Evolutionary conservation across 2,113 vertebrate species (phyloP).

Genomic region (Pantherophis guttatus): DNA sequence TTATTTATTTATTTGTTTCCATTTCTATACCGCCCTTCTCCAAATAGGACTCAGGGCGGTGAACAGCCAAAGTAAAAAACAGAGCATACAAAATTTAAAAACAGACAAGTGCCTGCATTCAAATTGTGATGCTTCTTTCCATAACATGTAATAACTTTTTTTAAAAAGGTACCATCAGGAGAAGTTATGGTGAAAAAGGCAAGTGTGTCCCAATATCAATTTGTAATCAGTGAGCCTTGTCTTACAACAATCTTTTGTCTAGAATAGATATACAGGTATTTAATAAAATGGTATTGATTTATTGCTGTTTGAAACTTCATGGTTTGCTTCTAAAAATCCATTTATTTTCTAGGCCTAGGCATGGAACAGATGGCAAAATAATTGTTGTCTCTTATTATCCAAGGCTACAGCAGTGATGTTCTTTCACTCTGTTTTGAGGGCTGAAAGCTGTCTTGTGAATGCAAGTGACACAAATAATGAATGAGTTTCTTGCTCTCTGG

Average conservation of each 20-base stretch:
- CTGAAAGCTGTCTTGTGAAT: constrained; percentile 74
- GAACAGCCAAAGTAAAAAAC: too few species aligned
- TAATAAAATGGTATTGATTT: constrained; percentile 33
- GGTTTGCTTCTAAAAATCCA: neutral
- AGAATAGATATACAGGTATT: constrained; percentile 10
- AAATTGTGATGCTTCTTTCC: constrained; percentile 1
- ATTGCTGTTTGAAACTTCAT: constrained; percentile 1
- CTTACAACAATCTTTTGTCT: constrained; percentile 2
- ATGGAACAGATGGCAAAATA: constrained; percentile 28
- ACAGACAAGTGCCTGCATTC: neutral
- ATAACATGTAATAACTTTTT: neutral
- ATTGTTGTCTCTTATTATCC: constrained; percentile 33
- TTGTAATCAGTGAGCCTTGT: constrained; percentile 18
- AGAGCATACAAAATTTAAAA: too few species aligned
- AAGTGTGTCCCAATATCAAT: neutral
- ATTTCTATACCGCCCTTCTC: too few species aligned
- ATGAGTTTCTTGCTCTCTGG: constrained; percentile 67
- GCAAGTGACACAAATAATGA: constrained; percentile 67
- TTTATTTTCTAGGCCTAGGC: neutral
- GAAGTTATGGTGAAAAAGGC: constrained; percentile 6
- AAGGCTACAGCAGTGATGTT: constrained; percentile 31
- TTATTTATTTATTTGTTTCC: too few species aligned
- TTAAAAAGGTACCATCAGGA: neutral
- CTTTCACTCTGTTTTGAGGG: constrained; percentile 70
- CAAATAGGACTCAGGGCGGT: too few species aligned